Evolutionary conservation across 2,113 vertebrate species (phyloP).

Genomic region (Hippolais icterina): DNA sequence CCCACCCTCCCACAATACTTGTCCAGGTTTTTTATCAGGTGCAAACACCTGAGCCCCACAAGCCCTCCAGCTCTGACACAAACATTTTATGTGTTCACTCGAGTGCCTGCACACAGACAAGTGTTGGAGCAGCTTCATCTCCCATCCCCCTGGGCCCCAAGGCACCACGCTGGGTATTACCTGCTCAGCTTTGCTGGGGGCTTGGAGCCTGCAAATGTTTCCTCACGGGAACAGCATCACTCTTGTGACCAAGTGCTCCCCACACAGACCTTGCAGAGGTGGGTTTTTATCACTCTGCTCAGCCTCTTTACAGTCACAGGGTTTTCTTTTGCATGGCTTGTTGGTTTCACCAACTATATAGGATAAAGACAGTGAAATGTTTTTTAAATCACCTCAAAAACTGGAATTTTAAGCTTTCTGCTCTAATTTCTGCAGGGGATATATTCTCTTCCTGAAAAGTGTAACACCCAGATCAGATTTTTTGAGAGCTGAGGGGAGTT

Average conservation of each 20-base stretch:
- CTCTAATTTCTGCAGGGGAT: background rate
- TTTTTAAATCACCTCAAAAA: background rate
- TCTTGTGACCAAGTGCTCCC: background rate
- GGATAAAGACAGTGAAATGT: background rate
- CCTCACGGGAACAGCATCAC: background rate
- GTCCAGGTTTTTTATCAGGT: slow-evolving; percentile 25
- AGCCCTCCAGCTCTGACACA: background rate
- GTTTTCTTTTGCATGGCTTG: background rate
- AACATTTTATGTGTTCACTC: background rate
- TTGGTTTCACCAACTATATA: background rate
- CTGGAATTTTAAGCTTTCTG: background rate
- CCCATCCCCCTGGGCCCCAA: background rate
- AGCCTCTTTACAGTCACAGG: background rate
- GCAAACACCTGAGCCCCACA: background rate
- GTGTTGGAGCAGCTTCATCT: background rate
- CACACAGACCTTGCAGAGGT: background rate
- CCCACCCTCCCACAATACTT: background rate
- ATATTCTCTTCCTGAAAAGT: background rate
- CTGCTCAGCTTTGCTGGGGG: background rate
- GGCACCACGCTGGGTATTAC: background rate
- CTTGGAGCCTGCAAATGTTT: background rate
- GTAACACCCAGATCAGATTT: background rate
- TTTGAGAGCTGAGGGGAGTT: background rate
- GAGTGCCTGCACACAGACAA: background rate
- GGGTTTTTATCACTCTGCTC: background rate